Percentiles rank a stretch among this genome's conserved stretches.
Evolutionary conservation across 1,140 invertebrate genomes (phyloP).

Genomic region (Gryllus bimaculatus): DNA sequence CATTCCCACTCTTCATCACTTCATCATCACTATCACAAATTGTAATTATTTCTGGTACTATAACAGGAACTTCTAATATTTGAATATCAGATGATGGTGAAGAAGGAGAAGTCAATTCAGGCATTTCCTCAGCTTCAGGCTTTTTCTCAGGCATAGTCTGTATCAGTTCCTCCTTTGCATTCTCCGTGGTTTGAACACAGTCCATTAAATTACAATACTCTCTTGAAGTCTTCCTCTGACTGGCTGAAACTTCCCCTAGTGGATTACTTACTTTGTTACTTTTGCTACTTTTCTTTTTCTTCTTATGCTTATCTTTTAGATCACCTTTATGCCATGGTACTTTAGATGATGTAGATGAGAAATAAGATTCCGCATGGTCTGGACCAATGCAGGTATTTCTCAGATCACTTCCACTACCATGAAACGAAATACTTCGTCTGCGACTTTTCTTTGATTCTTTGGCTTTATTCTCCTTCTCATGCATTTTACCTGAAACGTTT

Average conservation of each 20-base stretch:
- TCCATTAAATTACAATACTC: not conserved
- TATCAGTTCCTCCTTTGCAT: not conserved
- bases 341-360: not conserved
- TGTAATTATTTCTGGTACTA: constrained; percentile 6
- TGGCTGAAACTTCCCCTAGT: not conserved
- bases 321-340: not conserved
- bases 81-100: not conserved
- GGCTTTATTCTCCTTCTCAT: not conserved
- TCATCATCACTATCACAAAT: constrained; percentile 9
- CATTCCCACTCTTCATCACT: not conserved
- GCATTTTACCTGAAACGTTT: not conserved
- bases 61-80: not conserved
- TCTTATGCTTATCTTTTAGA: not conserved
- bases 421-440: not conserved
- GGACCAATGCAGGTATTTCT: not conserved
- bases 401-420: not conserved
- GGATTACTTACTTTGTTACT: not conserved
- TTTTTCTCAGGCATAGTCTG: not conserved
- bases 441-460: not conserved
- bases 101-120: not conserved
- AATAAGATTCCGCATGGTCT: not conserved
- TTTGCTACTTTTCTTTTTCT: not conserved
- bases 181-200: not conserved
- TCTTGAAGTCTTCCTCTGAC: not conserved
- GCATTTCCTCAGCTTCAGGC: not conserved